Percentiles rank a stretch among this genome's conserved stretches.
phyloP scores from a whole-genome alignment of 2,113 vertebrate species.

The Laterallus jamaicensis region DNA sequence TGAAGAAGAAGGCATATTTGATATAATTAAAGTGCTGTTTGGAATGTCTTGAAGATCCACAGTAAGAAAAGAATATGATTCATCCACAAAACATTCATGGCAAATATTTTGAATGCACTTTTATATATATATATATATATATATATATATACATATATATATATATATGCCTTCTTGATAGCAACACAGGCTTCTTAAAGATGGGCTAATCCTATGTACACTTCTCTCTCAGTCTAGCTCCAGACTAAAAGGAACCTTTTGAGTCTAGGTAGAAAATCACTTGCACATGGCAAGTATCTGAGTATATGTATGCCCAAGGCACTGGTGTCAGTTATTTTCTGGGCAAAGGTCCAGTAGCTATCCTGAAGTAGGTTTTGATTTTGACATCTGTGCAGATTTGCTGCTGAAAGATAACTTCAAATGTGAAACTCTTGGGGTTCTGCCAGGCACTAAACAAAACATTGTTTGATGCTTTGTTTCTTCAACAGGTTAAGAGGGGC shows the following conservation, averaged over 20 bases:
- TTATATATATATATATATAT: neutral
- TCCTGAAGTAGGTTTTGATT: neutral
- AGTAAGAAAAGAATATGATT: neutral
- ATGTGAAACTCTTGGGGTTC: neutral
- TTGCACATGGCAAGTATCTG: neutral
- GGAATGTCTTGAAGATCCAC: neutral
- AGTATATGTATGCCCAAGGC: neutral
- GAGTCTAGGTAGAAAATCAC: neutral
- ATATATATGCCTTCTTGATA: neutral
- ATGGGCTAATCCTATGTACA: neutral
- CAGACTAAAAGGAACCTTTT: neutral
- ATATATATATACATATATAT: neutral
- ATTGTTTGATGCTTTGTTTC: neutral
- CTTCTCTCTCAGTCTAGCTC: neutral
- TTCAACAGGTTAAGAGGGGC: neutral
- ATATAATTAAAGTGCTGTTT: neutral
- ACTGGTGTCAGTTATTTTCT: neutral
- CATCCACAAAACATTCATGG: neutral
- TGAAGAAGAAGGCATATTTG: neutral
- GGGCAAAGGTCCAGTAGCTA: neutral
- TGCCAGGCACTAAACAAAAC: neutral
- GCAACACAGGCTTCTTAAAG: neutral
- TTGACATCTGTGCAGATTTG: constrained; percentile 32
- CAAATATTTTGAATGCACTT: neutral
- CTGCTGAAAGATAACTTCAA: neutral